A percentile compares a stretch with the other conserved stretches of the same genome.
Evolutionary conservation across 2,888 invertebrate genomes (phyloP).

Genomic region (Drosophila fulvimacula): DNA sequence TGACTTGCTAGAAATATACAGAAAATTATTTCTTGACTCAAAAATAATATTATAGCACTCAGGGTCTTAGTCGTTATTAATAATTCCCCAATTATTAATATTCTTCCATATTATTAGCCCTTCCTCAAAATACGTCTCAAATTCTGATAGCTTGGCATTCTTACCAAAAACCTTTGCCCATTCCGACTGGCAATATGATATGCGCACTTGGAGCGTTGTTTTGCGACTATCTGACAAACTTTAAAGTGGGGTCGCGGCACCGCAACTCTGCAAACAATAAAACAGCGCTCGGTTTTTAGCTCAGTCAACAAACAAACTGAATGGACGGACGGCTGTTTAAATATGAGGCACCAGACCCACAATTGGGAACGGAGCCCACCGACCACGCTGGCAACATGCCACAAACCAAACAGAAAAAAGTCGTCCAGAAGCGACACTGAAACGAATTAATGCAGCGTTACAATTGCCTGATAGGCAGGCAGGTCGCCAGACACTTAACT

Average conservation of each 20-base stretch:
- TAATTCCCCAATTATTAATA: too few relatives aligned
- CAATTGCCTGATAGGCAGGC: slow-evolving; percentile 60
- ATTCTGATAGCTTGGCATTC: slow-evolving; percentile 2
- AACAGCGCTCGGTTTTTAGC: slow-evolving; percentile 37
- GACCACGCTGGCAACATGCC: slow-evolving; percentile 38
- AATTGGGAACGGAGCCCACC: slow-evolving; percentile 43
- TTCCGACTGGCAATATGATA: slow-evolving; percentile 26
- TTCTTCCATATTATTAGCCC: background rate
- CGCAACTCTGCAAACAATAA: slow-evolving; percentile 30
- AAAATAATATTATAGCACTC: too few relatives aligned
- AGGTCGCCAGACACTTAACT: slow-evolving; percentile 18
- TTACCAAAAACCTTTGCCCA: background rate
- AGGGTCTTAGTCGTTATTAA: background rate
- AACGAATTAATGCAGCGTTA: slow-evolving; percentile 72
- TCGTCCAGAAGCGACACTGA: slow-evolving; percentile 46
- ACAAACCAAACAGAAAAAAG: slow-evolving; percentile 20
- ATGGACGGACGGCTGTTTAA: slow-evolving; percentile 66
- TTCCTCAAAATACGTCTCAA: background rate
- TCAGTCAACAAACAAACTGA: slow-evolving; percentile 50
- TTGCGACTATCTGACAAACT: slow-evolving; percentile 28
- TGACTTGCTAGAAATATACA: background rate
- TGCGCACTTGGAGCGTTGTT: slow-evolving; percentile 4
- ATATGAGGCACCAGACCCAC: slow-evolving; percentile 38
- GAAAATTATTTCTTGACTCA: background rate
- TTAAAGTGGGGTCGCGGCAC: slow-evolving; percentile 6